Evolutionary conservation across 92 coral and sea anemone genomes (phyloP).

Genomic region (Scolanthus callimorphus): DNA sequence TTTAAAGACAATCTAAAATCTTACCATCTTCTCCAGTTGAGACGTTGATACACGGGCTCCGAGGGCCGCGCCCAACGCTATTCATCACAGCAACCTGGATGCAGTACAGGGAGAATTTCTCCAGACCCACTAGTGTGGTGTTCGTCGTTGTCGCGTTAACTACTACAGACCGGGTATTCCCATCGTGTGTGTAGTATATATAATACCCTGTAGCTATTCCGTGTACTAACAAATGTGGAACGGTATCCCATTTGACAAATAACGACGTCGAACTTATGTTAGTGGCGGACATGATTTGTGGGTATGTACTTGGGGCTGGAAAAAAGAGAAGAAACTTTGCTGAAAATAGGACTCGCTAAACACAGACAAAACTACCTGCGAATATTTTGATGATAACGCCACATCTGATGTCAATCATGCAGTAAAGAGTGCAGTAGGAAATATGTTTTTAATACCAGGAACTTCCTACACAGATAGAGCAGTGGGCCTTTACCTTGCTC

Average conservation of each 20-base stretch:
- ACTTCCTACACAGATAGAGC: no score
- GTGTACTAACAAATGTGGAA: background rate
- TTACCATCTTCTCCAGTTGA: constrained; percentile 49
- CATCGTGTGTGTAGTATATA: background rate
- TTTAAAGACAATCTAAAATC: no score
- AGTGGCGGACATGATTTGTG: background rate
- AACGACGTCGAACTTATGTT: background rate
- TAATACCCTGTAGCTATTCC: background rate
- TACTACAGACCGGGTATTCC: background rate
- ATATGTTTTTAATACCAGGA: no score
- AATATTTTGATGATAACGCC: no score
- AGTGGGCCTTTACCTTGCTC: no score
- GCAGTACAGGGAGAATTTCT: constrained; percentile 31
- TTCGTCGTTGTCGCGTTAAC: background rate
- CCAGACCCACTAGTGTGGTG: constrained; percentile 11
- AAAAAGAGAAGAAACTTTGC: no score
- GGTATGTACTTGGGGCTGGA: background rate
- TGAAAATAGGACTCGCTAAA: no score
- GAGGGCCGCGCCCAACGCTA: constrained; percentile 18
- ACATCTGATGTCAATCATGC: no score
- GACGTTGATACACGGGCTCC: constrained; percentile 41
- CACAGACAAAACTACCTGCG: no score
- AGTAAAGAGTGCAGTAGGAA: no score
- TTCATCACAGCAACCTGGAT: constrained; percentile 21
- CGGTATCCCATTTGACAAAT: background rate